Conservation (phyloP, 2,113 vertebrate genomes). For the rabbit (Oryctolagus cuniculus) region DNA sequence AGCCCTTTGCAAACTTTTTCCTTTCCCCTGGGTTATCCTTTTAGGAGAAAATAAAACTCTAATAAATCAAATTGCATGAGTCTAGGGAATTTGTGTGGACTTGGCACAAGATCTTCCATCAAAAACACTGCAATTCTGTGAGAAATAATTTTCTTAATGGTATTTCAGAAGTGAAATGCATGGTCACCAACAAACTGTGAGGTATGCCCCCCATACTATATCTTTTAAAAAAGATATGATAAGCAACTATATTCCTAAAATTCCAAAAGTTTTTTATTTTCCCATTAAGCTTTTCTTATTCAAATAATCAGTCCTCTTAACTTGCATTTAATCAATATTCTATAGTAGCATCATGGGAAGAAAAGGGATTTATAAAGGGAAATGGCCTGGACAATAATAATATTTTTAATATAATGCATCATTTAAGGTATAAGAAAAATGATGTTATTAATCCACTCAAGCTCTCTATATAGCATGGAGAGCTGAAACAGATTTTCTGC, state of each 20-base stretch:
- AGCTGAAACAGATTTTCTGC: constrained; percentile 12
- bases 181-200: not conserved
- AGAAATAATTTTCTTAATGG: not conserved
- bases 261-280: not conserved
- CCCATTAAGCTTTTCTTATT: constrained; percentile 27
- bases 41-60: not conserved
- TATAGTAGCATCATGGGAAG: not conserved
- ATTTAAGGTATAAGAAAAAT: constrained; percentile 68
- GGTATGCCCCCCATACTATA: not conserved
- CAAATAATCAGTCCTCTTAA: not conserved
- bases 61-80: not conserved
- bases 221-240: not conserved
- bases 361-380: constrained; percentile 30
- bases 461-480: not conserved
- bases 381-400: constrained; percentile 62
- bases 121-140: not conserved
- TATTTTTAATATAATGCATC: constrained; percentile 62
- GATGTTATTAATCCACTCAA: constrained; percentile 33
- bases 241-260: not conserved
- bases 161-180: not conserved
- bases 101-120: not conserved
- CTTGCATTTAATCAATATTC: constrained; percentile 62
- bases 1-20: not conserved
- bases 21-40: not conserved
- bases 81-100: not conserved